Conservation (phyloP, 1,140 invertebrate genomes). For the Phenacoccus solenopsis region DNA sequence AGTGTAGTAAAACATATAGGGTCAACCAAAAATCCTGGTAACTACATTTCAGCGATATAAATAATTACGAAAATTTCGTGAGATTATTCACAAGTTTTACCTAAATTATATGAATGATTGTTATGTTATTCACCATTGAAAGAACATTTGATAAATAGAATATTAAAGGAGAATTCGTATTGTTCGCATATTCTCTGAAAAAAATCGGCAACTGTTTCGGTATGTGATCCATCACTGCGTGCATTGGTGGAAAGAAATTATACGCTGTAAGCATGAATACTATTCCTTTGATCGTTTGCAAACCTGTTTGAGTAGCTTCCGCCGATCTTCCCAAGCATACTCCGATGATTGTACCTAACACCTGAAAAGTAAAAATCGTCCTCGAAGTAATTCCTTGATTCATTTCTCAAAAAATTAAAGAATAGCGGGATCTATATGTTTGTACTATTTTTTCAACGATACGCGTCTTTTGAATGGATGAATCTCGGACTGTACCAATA, state of each 20-base stretch:
- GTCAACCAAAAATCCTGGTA: background rate
- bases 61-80: too few species aligned
- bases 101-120: too few species aligned
- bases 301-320: slow-evolving; percentile 54
- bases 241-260: slow-evolving; percentile 77
- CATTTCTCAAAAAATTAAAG: too few species aligned
- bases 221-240: slow-evolving; percentile 62
- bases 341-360: slow-evolving; percentile 58
- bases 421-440: too few species aligned
- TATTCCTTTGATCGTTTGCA: slow-evolving; percentile 69
- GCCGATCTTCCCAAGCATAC: slow-evolving; percentile 59
- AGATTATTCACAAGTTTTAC: too few species aligned
- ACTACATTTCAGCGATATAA: too few species aligned
- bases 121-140: too few species aligned
- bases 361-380: too few species aligned
- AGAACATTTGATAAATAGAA: too few species aligned
- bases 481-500: slow-evolving; percentile 54
- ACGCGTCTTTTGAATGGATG: slow-evolving; percentile 50
- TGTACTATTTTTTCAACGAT: slow-evolving; percentile 67
- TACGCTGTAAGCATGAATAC: slow-evolving; percentile 73
- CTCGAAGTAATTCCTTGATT: too few species aligned
- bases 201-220: slow-evolving; percentile 66
- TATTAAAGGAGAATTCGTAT: too few species aligned
- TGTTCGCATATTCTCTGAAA: slow-evolving; percentile 59
- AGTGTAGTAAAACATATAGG: background rate